A percentile compares a stretch with the other conserved stretches of the same genome.
These are phyloP conservation scores for Solenopsis fugax DNA, from an alignment of 1,140 invertebrate species.

Conservation along the genomic window DNA sequence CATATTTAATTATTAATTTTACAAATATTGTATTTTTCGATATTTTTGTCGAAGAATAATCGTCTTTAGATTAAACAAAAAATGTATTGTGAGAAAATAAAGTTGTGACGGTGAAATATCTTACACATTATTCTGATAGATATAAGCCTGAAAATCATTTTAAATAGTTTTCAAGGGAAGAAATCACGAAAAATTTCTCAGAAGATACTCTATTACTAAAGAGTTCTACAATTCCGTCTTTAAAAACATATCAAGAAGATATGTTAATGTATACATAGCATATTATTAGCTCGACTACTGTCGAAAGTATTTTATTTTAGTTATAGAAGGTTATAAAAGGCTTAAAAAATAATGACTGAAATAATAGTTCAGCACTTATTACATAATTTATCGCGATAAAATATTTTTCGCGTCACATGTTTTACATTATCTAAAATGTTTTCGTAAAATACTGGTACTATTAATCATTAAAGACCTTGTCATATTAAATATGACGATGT, in stretches of 20 bases:
- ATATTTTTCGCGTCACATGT: not conserved
- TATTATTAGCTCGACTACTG: not conserved
- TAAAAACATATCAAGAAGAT: not conserved
- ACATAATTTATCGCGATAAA: not conserved
- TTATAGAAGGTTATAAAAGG: not conserved
- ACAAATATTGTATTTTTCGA: no score
- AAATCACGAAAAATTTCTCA: not conserved
- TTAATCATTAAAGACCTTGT: slow-evolving; percentile 13
- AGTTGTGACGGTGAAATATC: not conserved
- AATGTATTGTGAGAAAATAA: no score
- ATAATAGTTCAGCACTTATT: not conserved
- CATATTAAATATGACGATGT: not conserved
- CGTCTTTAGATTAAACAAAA: no score
- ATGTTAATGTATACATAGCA: not conserved
- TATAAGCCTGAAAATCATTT: not conserved
- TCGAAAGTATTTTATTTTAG: not conserved
- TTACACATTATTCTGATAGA: not conserved
- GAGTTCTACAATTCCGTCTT: not conserved
- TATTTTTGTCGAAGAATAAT: no score
- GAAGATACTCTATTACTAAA: not conserved
- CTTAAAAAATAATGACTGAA: not conserved
- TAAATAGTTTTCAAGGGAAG: not conserved
- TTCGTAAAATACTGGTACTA: not conserved
- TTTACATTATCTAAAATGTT: not conserved
- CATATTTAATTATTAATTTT: no score